These are phyloP conservation scores for Mythimna loreyi DNA, from an alignment of 2,888 invertebrate genomes.

Conservation along the genomic window DNA sequence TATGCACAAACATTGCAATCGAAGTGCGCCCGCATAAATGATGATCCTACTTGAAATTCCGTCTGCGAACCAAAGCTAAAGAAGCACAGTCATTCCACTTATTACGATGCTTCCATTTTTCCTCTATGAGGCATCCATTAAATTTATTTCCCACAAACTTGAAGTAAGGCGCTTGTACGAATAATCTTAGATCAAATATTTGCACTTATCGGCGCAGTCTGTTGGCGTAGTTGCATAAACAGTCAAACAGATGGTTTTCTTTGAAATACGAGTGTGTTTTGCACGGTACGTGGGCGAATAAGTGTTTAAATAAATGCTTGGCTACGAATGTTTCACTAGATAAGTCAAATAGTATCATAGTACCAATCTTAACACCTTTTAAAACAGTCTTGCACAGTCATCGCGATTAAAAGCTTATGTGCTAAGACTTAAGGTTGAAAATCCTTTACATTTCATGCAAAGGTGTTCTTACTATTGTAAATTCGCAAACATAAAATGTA, in stretches of 20 bases:
- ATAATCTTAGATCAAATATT: slow-evolving; percentile 61
- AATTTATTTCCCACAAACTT: slow-evolving; percentile 24
- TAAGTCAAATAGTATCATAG: no score
- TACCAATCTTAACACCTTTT: no score
- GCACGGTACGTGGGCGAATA: slow-evolving; percentile 18
- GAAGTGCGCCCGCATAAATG: slow-evolving; percentile 48
- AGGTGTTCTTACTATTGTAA: not conserved
- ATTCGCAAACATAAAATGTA: not conserved
- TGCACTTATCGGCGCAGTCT: slow-evolving; percentile 46
- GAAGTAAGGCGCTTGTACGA: slow-evolving; percentile 15
- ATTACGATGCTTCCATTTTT: slow-evolving; percentile 40
- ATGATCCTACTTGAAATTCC: slow-evolving; percentile 50
- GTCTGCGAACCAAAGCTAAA: slow-evolving; percentile 40
- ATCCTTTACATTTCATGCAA: not conserved
- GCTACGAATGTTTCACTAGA: slow-evolving; percentile 1
- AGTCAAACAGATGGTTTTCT: slow-evolving; percentile 48
- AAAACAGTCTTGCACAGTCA: not conserved
- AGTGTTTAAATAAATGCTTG: slow-evolving; percentile 11
- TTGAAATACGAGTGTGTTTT: slow-evolving; percentile 38
- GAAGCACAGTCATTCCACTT: slow-evolving; percentile 43
- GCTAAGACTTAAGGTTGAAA: not conserved
- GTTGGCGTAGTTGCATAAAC: slow-evolving; percentile 59
- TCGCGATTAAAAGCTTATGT: not conserved
- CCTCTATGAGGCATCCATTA: slow-evolving; percentile 20
- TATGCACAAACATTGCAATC: slow-evolving; percentile 56